These are phyloP conservation scores for Harpagoxenus sublaevis DNA, from an alignment of 2,888 invertebrate species.

Conservation along the genomic window DNA sequence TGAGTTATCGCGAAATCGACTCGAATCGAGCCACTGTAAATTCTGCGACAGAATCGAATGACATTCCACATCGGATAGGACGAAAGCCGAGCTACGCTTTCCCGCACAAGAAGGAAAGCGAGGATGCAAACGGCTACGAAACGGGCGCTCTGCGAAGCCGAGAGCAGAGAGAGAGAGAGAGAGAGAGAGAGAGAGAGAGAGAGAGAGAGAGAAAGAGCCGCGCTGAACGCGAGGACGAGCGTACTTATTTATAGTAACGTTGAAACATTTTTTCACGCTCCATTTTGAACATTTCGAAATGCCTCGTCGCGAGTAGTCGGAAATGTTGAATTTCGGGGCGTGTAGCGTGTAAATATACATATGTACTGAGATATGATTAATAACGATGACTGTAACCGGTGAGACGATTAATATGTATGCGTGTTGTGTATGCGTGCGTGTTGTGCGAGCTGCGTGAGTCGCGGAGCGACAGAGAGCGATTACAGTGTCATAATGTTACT, in stretches of 20 bases:
- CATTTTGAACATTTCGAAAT: slow-evolving; percentile 27
- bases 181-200: too few species aligned
- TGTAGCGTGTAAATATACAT: slow-evolving; percentile 65
- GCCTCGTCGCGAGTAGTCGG: neutral
- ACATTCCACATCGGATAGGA: slow-evolving; percentile 41
- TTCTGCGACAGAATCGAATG: slow-evolving; percentile 20
- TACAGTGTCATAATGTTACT: slow-evolving; percentile 76
- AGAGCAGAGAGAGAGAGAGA: neutral
- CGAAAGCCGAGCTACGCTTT: slow-evolving; percentile 7
- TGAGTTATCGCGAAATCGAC: neutral
- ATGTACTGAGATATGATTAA: slow-evolving; percentile 66
- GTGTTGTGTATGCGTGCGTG: slow-evolving; percentile 44
- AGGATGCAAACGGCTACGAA: neutral
- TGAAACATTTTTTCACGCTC: slow-evolving; percentile 40
- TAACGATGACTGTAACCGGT: slow-evolving; percentile 64
- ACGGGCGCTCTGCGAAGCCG: neutral
- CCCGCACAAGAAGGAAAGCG: neutral
- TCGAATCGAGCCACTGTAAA: slow-evolving; percentile 35
- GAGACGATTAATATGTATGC: slow-evolving; percentile 61
- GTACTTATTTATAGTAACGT: slow-evolving; percentile 77
- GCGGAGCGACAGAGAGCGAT: slow-evolving; percentile 57
- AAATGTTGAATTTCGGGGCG: slow-evolving; percentile 29
- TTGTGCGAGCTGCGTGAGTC: slow-evolving; percentile 8
- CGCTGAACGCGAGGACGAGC: slow-evolving; percentile 55
- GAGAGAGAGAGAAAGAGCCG: neutral